These are phyloP conservation scores for Colletes latitarsis DNA, from an alignment of 1,140 invertebrate species.

Conservation along the genomic window DNA sequence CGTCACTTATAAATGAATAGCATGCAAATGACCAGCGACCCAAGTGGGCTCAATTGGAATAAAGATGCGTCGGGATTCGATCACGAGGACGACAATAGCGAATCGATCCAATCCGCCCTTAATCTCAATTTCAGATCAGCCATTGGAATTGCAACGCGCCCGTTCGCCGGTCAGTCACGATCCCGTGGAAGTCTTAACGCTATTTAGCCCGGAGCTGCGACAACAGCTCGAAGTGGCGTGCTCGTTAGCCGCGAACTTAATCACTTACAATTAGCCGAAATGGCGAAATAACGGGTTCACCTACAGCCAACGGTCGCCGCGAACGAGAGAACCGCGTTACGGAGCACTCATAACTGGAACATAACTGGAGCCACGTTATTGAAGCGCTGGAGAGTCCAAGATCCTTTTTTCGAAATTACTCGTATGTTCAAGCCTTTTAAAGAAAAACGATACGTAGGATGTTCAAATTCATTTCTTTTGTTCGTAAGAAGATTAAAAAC, in stretches of 20 bases:
- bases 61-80: slow-evolving; percentile 30
- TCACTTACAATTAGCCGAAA: slow-evolving; percentile 21
- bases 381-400: too few species aligned
- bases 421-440: too few species aligned
- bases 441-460: too few species aligned
- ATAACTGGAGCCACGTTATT: too few species aligned
- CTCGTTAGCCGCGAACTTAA: slow-evolving; percentile 26
- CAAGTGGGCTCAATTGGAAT: slow-evolving; percentile 39
- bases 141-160: slow-evolving; percentile 41
- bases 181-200: neutral
- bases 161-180: neutral
- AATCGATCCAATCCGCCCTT: slow-evolving; percentile 36
- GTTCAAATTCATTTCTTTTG: too few species aligned
- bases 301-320: neutral
- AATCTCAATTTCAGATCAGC: slow-evolving; percentile 50
- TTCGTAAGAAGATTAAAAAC: too few species aligned
- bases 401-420: too few species aligned
- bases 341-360: too few species aligned
- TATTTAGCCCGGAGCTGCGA: slow-evolving; percentile 2
- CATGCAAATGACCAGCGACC: slow-evolving; percentile 19
- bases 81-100: slow-evolving; percentile 13
- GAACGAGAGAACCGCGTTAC: neutral
- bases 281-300: slow-evolving; percentile 18
- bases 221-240: slow-evolving; percentile 18
- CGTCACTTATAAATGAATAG: neutral